A percentile compares a stretch with the other conserved stretches of the same genome.
Conservation (phyloP, 2,113 vertebrate genomes). For the Anhinga anhinga region DNA sequence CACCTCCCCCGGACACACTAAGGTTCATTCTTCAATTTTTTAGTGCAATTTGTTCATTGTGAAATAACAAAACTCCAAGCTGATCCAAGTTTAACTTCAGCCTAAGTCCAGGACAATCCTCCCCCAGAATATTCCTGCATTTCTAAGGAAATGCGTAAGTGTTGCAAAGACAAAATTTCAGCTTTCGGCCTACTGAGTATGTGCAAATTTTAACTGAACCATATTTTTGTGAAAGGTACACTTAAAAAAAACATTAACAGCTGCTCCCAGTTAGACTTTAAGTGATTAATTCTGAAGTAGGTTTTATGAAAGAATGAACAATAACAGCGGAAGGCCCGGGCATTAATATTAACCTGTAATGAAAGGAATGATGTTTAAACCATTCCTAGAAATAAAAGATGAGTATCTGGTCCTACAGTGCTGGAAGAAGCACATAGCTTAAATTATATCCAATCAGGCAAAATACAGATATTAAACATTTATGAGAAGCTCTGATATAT, state of each 20-base stretch:
- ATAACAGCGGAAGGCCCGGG: conserved; percentile 36
- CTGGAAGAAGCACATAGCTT: conserved; percentile 46
- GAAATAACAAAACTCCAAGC: not conserved
- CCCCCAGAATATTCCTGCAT: not conserved
- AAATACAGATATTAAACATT: conserved; percentile 78
- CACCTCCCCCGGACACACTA: not conserved
- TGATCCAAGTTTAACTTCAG: not conserved
- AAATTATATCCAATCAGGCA: conserved; percentile 74
- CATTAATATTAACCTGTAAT: conserved; percentile 62
- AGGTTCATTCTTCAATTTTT: not conserved
- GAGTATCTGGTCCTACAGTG: conserved; percentile 26
- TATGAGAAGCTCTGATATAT: conserved; percentile 73
- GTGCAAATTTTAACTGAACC: not conserved
- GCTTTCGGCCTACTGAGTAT: not conserved
- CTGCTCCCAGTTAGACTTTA: not conserved
- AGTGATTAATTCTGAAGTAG: conserved; percentile 41
- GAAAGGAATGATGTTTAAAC: conserved; percentile 58
- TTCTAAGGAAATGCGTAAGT: not conserved
- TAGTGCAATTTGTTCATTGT: not conserved
- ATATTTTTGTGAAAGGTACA: not conserved
- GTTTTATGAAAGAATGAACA: conserved; percentile 53
- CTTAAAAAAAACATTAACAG: conserved; percentile 1
- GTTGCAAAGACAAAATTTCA: not conserved
- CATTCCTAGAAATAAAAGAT: conserved; percentile 53
- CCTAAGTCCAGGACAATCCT: not conserved